These are phyloP conservation scores for Trematomus loennbergii DNA, from an alignment of 2,113 vertebrate species.

Conservation along the genomic window DNA sequence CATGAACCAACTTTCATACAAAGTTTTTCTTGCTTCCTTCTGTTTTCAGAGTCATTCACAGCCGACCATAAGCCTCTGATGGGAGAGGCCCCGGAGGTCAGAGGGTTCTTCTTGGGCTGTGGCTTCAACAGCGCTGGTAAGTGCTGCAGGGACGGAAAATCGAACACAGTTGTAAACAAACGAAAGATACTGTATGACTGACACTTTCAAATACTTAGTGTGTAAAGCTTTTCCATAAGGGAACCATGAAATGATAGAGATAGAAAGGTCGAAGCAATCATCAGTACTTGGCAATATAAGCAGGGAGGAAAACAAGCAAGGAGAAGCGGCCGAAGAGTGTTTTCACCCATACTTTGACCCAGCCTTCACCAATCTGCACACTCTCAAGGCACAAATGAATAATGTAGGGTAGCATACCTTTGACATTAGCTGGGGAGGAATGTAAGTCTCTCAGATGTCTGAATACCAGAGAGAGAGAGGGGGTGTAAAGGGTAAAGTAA, in stretches of 20 bases:
- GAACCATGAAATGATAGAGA: conserved; percentile 6
- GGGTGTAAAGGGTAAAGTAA: conserved; percentile 61
- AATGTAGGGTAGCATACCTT: conserved; percentile 50
- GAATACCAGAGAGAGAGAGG: conserved; percentile 12
- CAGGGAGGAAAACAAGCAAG: conserved; percentile 1
- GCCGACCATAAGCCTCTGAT: conserved; percentile 97
- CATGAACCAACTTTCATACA: background rate
- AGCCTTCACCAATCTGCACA: conserved; percentile 13
- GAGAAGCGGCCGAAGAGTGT: conserved; percentile 19
- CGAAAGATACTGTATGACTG: background rate
- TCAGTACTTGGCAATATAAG: background rate
- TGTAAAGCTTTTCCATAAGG: background rate
- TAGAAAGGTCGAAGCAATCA: conserved; percentile 7
- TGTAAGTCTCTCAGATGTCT: conserved; percentile 21
- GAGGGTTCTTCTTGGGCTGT: conserved; percentile 96
- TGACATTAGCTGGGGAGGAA: conserved; percentile 44
- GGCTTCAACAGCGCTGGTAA: conserved; percentile 98
- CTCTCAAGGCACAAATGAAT: conserved; percentile 56
- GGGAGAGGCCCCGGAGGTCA: conserved; percentile 94
- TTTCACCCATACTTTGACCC: conserved; percentile 28
- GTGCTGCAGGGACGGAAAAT: conserved; percentile 23
- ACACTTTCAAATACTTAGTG: background rate
- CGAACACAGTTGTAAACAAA: background rate
- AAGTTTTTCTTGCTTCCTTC: background rate
- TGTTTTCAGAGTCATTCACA: conserved; percentile 92